Percentiles rank a stretch among this genome's conserved stretches.
These are phyloP conservation scores for Trichomalopsis sarcophagae DNA, from an alignment of 1,140 invertebrate species.

Conservation along the genomic window DNA sequence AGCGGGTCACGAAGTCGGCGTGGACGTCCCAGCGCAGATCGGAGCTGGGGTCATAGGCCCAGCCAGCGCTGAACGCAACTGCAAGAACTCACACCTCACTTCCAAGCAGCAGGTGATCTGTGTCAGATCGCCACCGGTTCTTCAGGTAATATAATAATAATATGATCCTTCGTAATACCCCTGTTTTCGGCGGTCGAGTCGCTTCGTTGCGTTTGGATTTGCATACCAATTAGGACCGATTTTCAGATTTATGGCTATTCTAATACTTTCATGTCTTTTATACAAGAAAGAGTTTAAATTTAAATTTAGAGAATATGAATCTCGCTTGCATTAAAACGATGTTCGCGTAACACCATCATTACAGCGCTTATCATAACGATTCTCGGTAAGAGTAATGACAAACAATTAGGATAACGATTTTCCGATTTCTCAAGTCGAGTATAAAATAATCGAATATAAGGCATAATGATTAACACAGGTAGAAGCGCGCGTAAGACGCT, in stretches of 20 bases:
- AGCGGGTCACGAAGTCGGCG: conserved; percentile 57
- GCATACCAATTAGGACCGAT: not conserved
- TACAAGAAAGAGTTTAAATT: too few species aligned
- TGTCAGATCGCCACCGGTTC: conserved; percentile 69
- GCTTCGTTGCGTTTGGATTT: not conserved
- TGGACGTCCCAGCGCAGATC: conserved; percentile 60
- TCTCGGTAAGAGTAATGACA: too few species aligned
- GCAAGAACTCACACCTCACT: conserved; percentile 71
- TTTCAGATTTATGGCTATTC: too few species aligned
- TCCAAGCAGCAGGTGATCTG: conserved; percentile 72
- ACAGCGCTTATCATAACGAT: too few species aligned
- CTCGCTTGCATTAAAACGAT: too few species aligned
- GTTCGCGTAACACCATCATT: too few species aligned
- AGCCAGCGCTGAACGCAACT: conserved; percentile 71
- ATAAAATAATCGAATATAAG: not conserved
- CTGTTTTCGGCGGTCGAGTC: not conserved
- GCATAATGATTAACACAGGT: not conserved
- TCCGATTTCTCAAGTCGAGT: too few species aligned
- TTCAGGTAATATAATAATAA: conserved; percentile 64
- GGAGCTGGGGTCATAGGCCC: conserved; percentile 70
- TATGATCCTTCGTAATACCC: not conserved
- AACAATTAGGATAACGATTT: too few species aligned
- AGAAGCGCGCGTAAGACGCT: not conserved
- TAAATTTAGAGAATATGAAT: too few species aligned
- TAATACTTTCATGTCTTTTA: too few species aligned